These are phyloP conservation scores for Rhadina sibilatrix DNA, from an alignment of 2,113 vertebrate species.

Conservation along the genomic window DNA sequence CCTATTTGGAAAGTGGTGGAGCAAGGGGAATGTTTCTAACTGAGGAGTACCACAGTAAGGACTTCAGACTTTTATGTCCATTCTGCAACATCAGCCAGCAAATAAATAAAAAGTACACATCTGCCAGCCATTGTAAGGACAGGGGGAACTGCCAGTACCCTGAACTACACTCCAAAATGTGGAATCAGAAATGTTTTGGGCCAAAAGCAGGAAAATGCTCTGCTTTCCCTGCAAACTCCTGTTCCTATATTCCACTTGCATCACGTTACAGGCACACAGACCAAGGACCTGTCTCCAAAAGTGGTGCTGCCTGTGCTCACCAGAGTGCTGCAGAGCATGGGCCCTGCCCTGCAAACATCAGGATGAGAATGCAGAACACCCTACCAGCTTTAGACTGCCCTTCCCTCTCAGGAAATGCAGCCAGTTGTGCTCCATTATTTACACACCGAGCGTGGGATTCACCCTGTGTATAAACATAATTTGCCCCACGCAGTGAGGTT, in stretches of 20 bases:
- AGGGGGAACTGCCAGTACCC: not conserved
- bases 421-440: not conserved
- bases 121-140: not conserved
- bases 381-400: too few relatives aligned
- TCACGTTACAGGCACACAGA: fast-evolving
- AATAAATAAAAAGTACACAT: not conserved
- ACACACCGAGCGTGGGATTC: not conserved
- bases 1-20: not conserved
- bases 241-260: not conserved
- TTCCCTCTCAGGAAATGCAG: not conserved
- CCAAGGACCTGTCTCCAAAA: too few relatives aligned
- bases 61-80: not conserved
- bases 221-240: not conserved
- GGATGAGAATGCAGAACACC: not conserved
- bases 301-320: too few relatives aligned
- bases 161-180: not conserved
- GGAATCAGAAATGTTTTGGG: not conserved
- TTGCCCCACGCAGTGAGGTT: not conserved
- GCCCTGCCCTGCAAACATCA: not conserved
- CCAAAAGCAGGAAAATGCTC: not conserved
- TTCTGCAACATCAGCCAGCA: not conserved
- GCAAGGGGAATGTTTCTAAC: not conserved
- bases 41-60: not conserved
- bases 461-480: not conserved
- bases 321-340: not conserved